phyloP scores from a whole-genome alignment of 2,113 vertebrate genomes.

The Dascyllus trimaculatus region DNA sequence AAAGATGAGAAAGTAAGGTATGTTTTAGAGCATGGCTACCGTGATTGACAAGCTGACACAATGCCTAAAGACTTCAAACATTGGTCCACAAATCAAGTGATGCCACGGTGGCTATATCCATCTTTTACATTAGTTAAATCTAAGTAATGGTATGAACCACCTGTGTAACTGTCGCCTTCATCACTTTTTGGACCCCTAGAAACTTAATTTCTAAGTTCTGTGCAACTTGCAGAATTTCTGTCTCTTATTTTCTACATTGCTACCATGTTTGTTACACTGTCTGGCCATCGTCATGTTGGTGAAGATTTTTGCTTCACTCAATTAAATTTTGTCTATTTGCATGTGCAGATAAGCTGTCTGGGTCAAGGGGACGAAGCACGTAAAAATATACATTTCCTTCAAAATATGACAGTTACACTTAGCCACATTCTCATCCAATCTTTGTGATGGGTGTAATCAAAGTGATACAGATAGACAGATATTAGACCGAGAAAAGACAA shows the following conservation, averaged over 20 bases:
- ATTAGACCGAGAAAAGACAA: neutral
- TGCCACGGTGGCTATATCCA: too few species aligned
- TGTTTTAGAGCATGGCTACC: too few species aligned
- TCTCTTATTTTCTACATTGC: neutral
- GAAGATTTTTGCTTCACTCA: neutral
- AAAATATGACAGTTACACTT: neutral
- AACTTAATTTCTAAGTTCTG: neutral
- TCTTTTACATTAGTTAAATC: too few species aligned
- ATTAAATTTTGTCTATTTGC: neutral
- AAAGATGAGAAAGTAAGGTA: too few species aligned
- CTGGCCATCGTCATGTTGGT: neutral
- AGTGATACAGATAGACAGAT: constrained; percentile 1
- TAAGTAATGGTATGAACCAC: too few species aligned
- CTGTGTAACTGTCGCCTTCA: too few species aligned
- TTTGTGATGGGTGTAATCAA: constrained; percentile 4
- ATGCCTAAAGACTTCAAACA: too few species aligned
- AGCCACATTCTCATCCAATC: neutral
- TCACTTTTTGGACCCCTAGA: neutral
- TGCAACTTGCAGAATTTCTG: neutral
- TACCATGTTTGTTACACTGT: neutral
- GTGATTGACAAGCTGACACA: too few species aligned
- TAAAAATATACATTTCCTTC: neutral
- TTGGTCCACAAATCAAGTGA: too few species aligned
- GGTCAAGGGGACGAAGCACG: neutral
- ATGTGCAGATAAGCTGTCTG: neutral